Percentiles rank a stretch among this genome's conserved stretches.
Conservation (phyloP, 2,888 invertebrate genomes). For the Sycophila texana region DNA sequence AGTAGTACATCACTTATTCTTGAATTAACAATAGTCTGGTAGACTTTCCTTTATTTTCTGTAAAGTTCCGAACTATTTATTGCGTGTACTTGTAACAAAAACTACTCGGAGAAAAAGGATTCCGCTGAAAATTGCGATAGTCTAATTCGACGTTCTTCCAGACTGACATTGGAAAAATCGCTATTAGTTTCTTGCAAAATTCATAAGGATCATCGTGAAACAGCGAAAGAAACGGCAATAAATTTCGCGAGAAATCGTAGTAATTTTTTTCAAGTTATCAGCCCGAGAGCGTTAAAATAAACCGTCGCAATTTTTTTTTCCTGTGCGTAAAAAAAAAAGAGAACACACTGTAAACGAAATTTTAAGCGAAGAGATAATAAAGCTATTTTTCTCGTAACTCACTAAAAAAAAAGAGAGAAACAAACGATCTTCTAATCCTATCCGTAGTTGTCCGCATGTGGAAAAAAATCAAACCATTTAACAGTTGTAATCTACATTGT, state of each 20-base stretch:
- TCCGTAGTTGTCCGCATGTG: slow-evolving; percentile 18
- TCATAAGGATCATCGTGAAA: too few species aligned
- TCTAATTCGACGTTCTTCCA: too few species aligned
- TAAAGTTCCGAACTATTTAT: slow-evolving; percentile 37
- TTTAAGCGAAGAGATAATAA: slow-evolving; percentile 11
- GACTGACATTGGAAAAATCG: too few species aligned
- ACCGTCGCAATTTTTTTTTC: too few species aligned
- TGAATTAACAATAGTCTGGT: slow-evolving; percentile 39
- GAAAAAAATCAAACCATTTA: slow-evolving; percentile 17
- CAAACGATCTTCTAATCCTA: slow-evolving; percentile 1
- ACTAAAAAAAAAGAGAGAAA: background rate
- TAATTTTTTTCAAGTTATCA: too few species aligned
- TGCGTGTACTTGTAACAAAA: slow-evolving; percentile 32
- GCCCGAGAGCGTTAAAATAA: too few species aligned
- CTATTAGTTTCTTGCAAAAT: too few species aligned
- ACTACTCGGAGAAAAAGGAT: background rate
- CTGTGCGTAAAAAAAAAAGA: slow-evolving; percentile 12
- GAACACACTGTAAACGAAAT: background rate
- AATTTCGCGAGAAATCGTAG: background rate
- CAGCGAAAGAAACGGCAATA: background rate
- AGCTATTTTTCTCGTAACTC: slow-evolving; percentile 50
- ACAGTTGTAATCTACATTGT: background rate
- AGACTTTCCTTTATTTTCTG: slow-evolving; percentile 33
- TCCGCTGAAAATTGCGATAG: too few species aligned
- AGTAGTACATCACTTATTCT: slow-evolving; percentile 13